Base-by-base conservation (phyloP, 2,797 vertebrate species). In the Xyrichtys novacula region DNA sequence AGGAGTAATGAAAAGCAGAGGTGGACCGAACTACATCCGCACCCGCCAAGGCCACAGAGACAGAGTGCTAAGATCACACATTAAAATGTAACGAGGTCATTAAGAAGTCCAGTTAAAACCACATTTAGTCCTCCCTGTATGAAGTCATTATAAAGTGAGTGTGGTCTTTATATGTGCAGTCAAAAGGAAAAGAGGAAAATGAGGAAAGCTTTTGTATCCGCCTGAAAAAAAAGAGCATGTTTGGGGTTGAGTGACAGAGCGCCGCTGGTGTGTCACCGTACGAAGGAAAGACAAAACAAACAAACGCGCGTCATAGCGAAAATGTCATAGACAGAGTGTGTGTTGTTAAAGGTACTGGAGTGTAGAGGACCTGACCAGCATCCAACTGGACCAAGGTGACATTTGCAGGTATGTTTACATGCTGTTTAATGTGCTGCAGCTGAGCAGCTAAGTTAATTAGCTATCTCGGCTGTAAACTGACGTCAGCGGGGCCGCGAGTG, bases 1-100 rank as follows among this genome's bases (percentile, higher is more conserved):
- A 74, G 19, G 1, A 40, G 63, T 84, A 84, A 88, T 85, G 76
- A 85, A 85, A 88, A 86, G 71, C 82, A 87, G 83, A 77, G 73
- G 48, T 81, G 66, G 65, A 76, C 65, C 46, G 46, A 68, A 82
- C 54, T 66, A 52, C 38, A 7, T 73, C 38, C 69, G 62, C 63
- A 23, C 20, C 20, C 43, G 15, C 43, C 16, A 5, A 23, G 58
- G 72, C 58, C 43, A 31, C 39, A 57, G 44, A 73, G 22, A 70
- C 62, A 65, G 66, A 78, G 40, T 28, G 49, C 43, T 54, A 49
- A 28, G 38, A 82, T 74, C 54, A 7, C 59, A 73, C 44, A 34
- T 10, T n/a, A 17, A 47, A 46, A 59, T 16, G 49, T 46, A 69
- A 58, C 39, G 28, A 47, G 54, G 44, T 50, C 22, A 57, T 20